These are phyloP conservation scores for Andinoacara biseriatus DNA, from an alignment of 2,113 vertebrate species.

Conservation along the genomic window DNA sequence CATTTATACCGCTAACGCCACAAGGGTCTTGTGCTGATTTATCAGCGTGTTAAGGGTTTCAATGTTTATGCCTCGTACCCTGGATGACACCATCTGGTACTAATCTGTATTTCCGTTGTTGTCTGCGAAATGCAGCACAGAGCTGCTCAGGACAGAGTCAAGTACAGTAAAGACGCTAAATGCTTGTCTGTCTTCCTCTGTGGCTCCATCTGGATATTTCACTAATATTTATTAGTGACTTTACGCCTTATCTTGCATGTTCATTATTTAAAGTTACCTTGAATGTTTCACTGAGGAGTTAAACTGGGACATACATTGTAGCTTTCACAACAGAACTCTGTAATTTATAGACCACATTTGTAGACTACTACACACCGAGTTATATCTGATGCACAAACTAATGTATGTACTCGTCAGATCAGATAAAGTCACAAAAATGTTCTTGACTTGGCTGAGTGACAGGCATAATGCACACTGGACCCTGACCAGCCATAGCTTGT, in stretches of 20 bases:
- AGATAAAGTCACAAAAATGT: not conserved
- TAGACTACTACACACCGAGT: not conserved
- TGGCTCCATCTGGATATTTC: slow-evolving; percentile 38
- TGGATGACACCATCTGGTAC: slow-evolving; percentile 71
- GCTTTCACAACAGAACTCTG: slow-evolving; percentile 13
- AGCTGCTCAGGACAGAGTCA: slow-evolving; percentile 35
- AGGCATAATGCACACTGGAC: not conserved
- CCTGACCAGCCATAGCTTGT: not conserved
- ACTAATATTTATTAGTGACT: slow-evolving; percentile 6
- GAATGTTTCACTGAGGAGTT: not conserved
- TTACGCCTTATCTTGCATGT: not conserved
- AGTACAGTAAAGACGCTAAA: slow-evolving; percentile 31
- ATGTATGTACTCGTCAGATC: not conserved
- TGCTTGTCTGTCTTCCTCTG: slow-evolving; percentile 36
- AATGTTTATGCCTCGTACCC: slow-evolving; percentile 61
- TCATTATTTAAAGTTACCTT: not conserved
- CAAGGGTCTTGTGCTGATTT: slow-evolving; percentile 64
- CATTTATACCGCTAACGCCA: slow-evolving; percentile 43
- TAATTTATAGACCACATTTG: slow-evolving; percentile 12
- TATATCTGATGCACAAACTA: not conserved
- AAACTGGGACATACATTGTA: not conserved
- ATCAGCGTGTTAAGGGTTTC: slow-evolving; percentile 58
- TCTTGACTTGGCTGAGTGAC: slow-evolving; percentile 2
- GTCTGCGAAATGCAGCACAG: slow-evolving; percentile 49
- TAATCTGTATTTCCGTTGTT: slow-evolving; percentile 65